Conservation (phyloP, 1,140 invertebrate species). For the Ostrea edulis region DNA sequence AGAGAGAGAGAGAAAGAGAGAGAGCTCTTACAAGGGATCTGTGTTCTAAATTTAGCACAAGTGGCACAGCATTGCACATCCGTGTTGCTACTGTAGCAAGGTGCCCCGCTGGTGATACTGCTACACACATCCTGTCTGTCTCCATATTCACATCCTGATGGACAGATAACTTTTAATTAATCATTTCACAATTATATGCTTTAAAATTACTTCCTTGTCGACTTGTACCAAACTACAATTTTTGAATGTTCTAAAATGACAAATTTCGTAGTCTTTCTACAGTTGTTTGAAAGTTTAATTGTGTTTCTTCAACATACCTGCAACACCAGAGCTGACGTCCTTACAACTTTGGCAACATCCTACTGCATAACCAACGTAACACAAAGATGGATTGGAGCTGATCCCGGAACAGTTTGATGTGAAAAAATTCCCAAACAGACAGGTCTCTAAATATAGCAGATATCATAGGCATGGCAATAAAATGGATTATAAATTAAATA, state of each 20-base stretch:
- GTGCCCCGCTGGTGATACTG: background rate
- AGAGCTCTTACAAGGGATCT: background rate
- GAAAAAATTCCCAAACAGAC: background rate
- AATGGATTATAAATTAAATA: too few species aligned
- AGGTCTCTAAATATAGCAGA: background rate
- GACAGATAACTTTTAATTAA: background rate
- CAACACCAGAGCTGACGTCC: background rate
- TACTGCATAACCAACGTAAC: background rate
- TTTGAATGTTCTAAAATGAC: background rate
- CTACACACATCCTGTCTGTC: background rate
- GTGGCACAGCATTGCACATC: background rate
- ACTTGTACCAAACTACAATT: background rate
- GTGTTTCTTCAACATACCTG: background rate
- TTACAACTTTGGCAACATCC: background rate
- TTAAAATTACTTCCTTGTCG: background rate
- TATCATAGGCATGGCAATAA: too few species aligned
- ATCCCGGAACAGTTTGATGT: background rate
- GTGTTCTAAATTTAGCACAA: background rate
- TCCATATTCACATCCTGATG: background rate
- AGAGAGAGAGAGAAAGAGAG: background rate
- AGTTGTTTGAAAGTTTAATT: background rate
- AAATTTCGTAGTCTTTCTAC: background rate
- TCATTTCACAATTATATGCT: background rate
- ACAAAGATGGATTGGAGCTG: background rate
- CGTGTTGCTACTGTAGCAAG: background rate